Evolutionary conservation across 1,140 invertebrate species (phyloP).

Genomic region (Papilio aristodemus): DNA sequence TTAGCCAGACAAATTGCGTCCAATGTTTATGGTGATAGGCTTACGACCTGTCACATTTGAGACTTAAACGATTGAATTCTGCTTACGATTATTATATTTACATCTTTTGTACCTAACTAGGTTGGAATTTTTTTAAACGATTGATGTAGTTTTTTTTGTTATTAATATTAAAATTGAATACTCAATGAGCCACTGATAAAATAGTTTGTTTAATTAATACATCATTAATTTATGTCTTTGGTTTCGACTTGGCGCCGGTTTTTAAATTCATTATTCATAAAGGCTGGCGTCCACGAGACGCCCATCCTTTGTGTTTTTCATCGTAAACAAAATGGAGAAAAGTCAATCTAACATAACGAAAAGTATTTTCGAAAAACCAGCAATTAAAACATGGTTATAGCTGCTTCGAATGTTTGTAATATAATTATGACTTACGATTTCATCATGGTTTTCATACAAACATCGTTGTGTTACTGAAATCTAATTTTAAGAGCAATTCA

Average conservation of each 20-base stretch:
- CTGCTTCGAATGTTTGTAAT: background rate
- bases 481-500: background rate
- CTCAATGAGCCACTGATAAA: background rate
- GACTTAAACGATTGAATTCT: too few species aligned
- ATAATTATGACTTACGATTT: background rate
- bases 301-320: background rate
- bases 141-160: background rate
- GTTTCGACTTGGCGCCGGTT: conserved; percentile 10
- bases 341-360: background rate
- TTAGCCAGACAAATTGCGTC: background rate
- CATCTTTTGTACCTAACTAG: too few species aligned
- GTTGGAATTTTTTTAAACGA: background rate
- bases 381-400: background rate
- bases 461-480: background rate
- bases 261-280: conserved; percentile 12
- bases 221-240: conserved; percentile 9
- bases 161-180: conserved; percentile 3
- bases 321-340: background rate
- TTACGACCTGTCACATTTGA: too few species aligned
- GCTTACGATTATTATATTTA: too few species aligned
- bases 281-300: conserved; percentile 6
- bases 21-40: too few species aligned
- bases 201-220: conserved; percentile 12
- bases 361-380: background rate
- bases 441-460: background rate